phyloP scores from a whole-genome alignment of 2,113 vertebrate genomes.

The Microtus ochrogaster region DNA sequence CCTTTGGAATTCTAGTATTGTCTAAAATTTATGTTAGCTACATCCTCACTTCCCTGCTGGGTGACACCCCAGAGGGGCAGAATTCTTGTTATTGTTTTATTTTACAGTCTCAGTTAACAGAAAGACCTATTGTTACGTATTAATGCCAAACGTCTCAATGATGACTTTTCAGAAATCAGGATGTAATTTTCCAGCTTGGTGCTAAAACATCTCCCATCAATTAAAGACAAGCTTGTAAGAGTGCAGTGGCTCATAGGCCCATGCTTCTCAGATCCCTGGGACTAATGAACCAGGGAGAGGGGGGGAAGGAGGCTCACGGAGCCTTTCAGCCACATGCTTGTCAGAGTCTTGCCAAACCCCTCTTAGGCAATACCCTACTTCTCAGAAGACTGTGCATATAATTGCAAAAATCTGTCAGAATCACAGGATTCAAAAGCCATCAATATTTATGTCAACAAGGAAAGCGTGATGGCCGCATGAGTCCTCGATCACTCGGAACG shows the following conservation, averaged over 20 bases:
- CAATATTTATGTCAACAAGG: conserved; percentile 68
- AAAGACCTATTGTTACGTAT: neutral
- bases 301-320: conserved; percentile 9
- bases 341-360: conserved; percentile 65
- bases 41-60: neutral
- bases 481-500: conserved; percentile 46
- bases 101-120: conserved; percentile 58
- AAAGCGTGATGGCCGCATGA: conserved; percentile 41
- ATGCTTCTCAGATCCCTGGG: conserved; percentile 53
- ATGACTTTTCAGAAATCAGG: neutral
- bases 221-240: neutral
- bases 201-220: neutral
- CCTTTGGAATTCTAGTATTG: neutral
- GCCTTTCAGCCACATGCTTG: conserved; percentile 60
- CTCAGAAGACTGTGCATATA: conserved; percentile 61
- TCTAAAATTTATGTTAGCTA: neutral
- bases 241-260: neutral
- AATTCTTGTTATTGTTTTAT: neutral
- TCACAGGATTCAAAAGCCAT: conserved; percentile 71
- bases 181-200: conserved; percentile 27
- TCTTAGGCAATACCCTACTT: conserved; percentile 69
- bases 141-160: conserved; percentile 47
- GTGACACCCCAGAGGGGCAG: neutral
- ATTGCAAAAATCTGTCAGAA: conserved; percentile 75
- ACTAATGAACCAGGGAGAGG: conserved; percentile 64